Conservation (phyloP, 2,113 vertebrate species). For the Xiphias gladius region DNA sequence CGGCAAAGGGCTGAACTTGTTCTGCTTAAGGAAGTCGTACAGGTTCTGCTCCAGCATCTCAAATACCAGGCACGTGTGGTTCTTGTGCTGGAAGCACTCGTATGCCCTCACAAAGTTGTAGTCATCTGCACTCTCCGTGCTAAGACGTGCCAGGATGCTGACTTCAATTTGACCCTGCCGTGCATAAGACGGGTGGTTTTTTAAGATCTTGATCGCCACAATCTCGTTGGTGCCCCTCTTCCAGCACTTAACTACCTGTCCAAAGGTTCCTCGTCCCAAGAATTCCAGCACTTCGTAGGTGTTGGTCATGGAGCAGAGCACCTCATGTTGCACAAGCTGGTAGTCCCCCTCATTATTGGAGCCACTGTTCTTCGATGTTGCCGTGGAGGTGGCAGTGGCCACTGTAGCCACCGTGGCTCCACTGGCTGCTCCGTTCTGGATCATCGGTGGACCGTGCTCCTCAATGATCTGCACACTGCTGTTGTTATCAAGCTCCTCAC, state of each 20-base stretch:
- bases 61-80: constrained; percentile 99
- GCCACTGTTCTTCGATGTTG: constrained; percentile 96
- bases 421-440: constrained; percentile 91
- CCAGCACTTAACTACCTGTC: constrained; percentile 99
- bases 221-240: constrained; percentile 99
- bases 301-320: constrained; percentile 99
- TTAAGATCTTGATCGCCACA: constrained; percentile 98
- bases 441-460: constrained; percentile 93
- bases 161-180: constrained; percentile 99
- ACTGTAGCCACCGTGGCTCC: constrained; percentile 91
- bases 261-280: constrained; percentile 96
- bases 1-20: constrained; percentile 98
- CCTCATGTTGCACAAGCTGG: constrained; percentile 98
- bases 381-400: constrained; percentile 93
- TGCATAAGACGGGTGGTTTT: constrained; percentile 98
- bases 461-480: constrained; percentile 97
- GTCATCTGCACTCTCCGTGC: constrained; percentile 97
- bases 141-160: constrained; percentile 97
- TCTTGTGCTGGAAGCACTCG: constrained; percentile 99
- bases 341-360: constrained; percentile 98
- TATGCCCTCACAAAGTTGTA: constrained; percentile 99
- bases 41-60: constrained; percentile 99
- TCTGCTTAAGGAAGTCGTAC: constrained; percentile 99
- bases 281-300: constrained; percentile 98
- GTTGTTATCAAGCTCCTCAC: constrained; percentile 96